phyloP scores from a whole-genome alignment of 2,797 vertebrate genomes.

The Rhadinocentrus ornatus region DNA sequence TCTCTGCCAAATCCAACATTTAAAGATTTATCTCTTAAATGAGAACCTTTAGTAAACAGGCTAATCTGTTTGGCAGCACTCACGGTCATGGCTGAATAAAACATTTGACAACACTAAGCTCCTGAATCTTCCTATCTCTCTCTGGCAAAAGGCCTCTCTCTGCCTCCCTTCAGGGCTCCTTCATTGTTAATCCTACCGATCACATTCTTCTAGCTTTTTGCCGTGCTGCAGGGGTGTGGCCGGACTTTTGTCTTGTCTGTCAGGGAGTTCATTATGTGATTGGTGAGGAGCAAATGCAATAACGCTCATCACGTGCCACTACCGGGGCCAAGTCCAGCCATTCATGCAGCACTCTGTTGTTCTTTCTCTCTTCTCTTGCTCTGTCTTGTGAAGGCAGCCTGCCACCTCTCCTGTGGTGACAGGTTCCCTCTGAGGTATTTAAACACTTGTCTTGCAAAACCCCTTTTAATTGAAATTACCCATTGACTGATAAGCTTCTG shows the following conservation, averaged over 20 bases:
- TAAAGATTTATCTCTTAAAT: conserved; percentile 90
- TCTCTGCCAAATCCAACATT: conserved; percentile 86
- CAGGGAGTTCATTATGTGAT: conserved; percentile 80
- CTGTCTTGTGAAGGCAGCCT: conserved; percentile 56
- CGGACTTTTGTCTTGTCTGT: conserved; percentile 72
- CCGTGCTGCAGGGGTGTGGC: conserved; percentile 76
- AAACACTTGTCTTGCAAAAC: conserved; percentile 80
- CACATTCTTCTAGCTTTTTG: conserved; percentile 76
- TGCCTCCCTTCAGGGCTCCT: conserved; percentile 78
- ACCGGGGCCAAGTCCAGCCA: conserved; percentile 65
- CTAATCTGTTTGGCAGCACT: conserved; percentile 90
- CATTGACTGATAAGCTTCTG: conserved; percentile 74
- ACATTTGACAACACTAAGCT: conserved; percentile 88
- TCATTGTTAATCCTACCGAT: conserved; percentile 82
- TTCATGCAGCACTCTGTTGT: conserved; percentile 66
- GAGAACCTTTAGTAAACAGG: conserved; percentile 89
- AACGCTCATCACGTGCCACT: conserved; percentile 74
- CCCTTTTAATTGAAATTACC: conserved; percentile 82
- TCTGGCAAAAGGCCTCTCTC: conserved; percentile 81
- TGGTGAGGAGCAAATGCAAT: conserved; percentile 80
- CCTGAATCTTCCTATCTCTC: conserved; percentile 85
- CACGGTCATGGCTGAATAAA: conserved; percentile 89
- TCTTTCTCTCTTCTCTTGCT: conserved; percentile 38
- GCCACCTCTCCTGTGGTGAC: conserved; percentile 77
- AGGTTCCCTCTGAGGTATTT: conserved; percentile 81